Base-by-base conservation (phyloP, 2,113 vertebrate species). In the Perognathus longimembris region DNA sequence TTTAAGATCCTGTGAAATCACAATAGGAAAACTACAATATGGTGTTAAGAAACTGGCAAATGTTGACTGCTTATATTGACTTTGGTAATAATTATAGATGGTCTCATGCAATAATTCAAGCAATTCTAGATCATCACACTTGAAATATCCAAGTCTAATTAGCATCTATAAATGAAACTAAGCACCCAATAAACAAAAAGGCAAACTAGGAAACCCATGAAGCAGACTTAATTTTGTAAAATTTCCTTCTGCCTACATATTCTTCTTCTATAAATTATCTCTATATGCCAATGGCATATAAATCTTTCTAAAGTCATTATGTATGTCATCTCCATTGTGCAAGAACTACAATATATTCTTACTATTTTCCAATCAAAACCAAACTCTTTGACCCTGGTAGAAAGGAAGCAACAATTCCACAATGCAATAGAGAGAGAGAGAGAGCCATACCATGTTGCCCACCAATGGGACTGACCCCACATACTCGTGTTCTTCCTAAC, bases 281-380 rank as follows among this genome's bases (percentile, higher is more conserved):
- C 61, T 66, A 71, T 2, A 61, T 18, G 66, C 50, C 28, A 77
- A 6, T 57, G n/a, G 70, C 42, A 64, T 73, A 64, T 21, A 90
- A 83, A 85, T 88, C 40, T 74, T 89, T 81, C 64, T 64, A 70
- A 92, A 59, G 66, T 18, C 50, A 74, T 71, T 50, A 42, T 75
- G 17, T 34, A 54, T 54, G 50, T 54, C 24, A 78, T 84, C 34
- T 88, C 32, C 40, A 22, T 90, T 82, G 36, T 95, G 92, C 30
- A 90, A 50, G 94, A 94, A 75, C 18, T 59, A 14, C 26, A 91
- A 66, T 59, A 83, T 32, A 34, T 36, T 70, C 26, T 45, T 78
- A 75, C 34, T 70, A 34, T 32, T 89, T 89, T 92, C 10, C 50
- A 94, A 90, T 70, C 8, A 87, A 91, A 93, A 82, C 32, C 69